Base-by-base conservation (phyloP, 92 coral and sea anemone species). In the Zoanthus solanderi region DNA sequence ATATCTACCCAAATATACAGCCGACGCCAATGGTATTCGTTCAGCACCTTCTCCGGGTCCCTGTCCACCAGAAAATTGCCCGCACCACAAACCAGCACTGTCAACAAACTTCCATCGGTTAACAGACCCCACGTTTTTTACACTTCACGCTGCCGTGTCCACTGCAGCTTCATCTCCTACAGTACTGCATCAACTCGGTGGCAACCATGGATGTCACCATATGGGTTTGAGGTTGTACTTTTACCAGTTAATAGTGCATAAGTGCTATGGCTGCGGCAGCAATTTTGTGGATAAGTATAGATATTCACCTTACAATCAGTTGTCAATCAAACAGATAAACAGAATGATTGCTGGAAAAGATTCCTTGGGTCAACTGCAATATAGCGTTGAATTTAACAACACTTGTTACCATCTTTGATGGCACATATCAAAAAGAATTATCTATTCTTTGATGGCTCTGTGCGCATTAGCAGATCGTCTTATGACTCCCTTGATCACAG, bases 391-490 rank as follows among this genome's bases (percentile, higher is more conserved):
- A 44, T 67, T 83, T 18, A 45, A 83, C 37, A 83, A 83, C 78
- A 83, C 87, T 1, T 66, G 47, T 67, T 83, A 66, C 63, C 76
- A 83, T 68, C 77, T 65, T 65, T 60, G 16, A 83, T 45, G 87
- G 42, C 60, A 66, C 77, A 83, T 67, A 66, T 83, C 66, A 18
- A 67, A 46, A 45, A 47, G 61, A 67, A 83, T 65, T 65, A 83
- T 79, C 77, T 76, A n/a, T 83, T 66, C 76, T 83, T 83, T 66
- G 87, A 66, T 83, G 87, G 87, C 77, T 42, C 44, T 83, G 66
- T 68, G 46, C 87, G 34, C n/a, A 67, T 66, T 79, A 79, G 50
- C 50, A 54, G 84, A 30, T 79, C 84, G 50, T 71, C 57, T 83
- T 47, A 65, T n/a, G 76, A 83, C 87, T 67, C 87, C 65, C 65